Evolutionary conservation across 53 echinoderm and acorn worm species (phyloP), one percentile per base, ranked within the genome.

Genomic region (Astropecten irregularis): DNA sequence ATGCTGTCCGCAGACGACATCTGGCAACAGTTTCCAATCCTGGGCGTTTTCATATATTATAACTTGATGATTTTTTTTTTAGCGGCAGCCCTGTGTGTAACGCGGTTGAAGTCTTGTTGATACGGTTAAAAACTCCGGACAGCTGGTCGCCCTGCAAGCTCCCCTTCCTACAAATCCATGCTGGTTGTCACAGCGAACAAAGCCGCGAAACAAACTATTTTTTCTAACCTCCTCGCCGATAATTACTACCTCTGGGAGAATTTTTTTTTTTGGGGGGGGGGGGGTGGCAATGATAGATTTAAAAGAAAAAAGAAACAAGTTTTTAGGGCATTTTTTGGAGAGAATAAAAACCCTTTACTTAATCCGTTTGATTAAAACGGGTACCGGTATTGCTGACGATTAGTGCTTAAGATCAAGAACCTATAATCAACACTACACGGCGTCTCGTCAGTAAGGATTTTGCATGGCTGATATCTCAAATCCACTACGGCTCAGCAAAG

Each of bases 21-120:
- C 79, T 79, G 79, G 79, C 62, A 79, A 79, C 79, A 60, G 79
- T 79, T 79, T 79, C 79, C 60, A 49, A 39, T 79, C 48, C 44
- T 30, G 10, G 2, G 7, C 50, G 15, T 42, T 11, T 42, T 11
- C 42, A 42, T 42, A 6, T 42, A 6, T 79, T 34, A 31, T 79
- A 76, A 58, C 79, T 79, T 11, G 11, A 42, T 42, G 11, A 42
- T 11, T 42, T 42, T 42, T 42, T 42, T 79, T 79, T 77, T 40
- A 40, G 44, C 30, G 61, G 29, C 58, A 16, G 60, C 19, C 27
- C n/a, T n/a, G n/a, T n/a, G n/a, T 46, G 21, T 72, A 72, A 72
- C 72, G 44, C 34, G 52, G 42, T 29, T 62, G 46, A 61, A 62
- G 38, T 42, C 42, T 51, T 74, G 74, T 58, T 74, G 74, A 56